These are phyloP conservation scores for Arnoldichthys spilopterus DNA, from an alignment of 2,797 vertebrate genomes.

Conservation along the genomic window DNA sequence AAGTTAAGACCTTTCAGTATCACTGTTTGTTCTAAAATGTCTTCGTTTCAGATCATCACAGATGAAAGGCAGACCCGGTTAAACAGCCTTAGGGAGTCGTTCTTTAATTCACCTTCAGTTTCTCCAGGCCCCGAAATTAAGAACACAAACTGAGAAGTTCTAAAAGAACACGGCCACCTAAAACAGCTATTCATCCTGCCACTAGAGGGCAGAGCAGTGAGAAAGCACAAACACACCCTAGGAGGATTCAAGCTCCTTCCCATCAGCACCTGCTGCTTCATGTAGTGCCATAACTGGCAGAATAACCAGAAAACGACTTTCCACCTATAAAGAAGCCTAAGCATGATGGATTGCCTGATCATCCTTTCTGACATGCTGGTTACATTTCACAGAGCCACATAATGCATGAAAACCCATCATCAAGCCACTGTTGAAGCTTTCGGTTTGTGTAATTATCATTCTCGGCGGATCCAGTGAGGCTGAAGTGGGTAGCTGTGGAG, in stretches of 20 bases:
- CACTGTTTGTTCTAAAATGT: too few species aligned
- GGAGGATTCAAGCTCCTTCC: neutral
- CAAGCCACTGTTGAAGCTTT: neutral
- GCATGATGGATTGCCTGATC: neutral
- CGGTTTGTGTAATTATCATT: constrained; percentile 1
- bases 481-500: constrained; percentile 48
- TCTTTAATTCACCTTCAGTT: neutral
- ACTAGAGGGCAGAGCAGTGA: constrained; percentile 36
- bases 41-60: neutral
- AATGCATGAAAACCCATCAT: neutral
- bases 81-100: neutral
- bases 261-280: constrained; percentile 7
- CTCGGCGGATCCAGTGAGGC: constrained; percentile 8
- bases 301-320: neutral
- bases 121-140: neutral
- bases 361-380: neutral
- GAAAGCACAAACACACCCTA: neutral
- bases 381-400: neutral
- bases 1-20: too few species aligned
- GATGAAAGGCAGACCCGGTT: too few species aligned
- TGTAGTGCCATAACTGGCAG: neutral
- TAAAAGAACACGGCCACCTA: neutral
- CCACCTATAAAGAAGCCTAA: neutral
- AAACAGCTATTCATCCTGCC: constrained; percentile 6
- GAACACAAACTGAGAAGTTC: neutral